Percentiles rank a stretch among this genome's conserved stretches.
Evolutionary conservation across 37 sponge, comb jelly and placozoan species (phyloP).

Genomic region (Hexactinellida sp.): DNA sequence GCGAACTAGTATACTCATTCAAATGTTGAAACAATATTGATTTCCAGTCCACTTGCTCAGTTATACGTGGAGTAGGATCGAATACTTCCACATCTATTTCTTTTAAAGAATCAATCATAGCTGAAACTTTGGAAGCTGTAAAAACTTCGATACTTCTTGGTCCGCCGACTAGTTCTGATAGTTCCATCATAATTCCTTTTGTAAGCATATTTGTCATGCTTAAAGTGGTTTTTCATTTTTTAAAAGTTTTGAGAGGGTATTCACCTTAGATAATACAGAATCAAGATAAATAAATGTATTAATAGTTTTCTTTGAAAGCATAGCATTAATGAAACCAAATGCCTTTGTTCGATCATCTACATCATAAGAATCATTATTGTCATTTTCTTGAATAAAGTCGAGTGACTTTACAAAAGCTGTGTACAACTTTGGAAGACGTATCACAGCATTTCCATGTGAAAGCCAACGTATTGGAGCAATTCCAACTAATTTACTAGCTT

Average conservation of each 20-base stretch:
- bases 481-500: not conserved
- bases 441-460: not conserved
- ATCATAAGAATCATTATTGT: not conserved
- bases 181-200: not conserved
- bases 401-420: not conserved
- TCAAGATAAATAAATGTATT: not conserved
- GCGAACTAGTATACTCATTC: not conserved
- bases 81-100: not conserved
- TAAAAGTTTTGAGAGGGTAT: not conserved
- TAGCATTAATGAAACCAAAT: not conserved
- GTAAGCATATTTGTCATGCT: not conserved
- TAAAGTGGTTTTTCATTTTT: not conserved
- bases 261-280: not conserved
- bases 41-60: not conserved
- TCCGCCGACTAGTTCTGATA: not conserved
- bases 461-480: not conserved
- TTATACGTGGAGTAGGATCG: not conserved
- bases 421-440: not conserved
- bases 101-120: not conserved
- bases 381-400: not conserved
- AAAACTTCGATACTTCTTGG: not conserved
- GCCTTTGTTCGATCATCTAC: not conserved
- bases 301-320: not conserved
- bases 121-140: not conserved
- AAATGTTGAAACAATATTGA: not conserved